phyloP scores from a whole-genome alignment of 2,113 vertebrate species.

The Marmota flaviventris region DNA sequence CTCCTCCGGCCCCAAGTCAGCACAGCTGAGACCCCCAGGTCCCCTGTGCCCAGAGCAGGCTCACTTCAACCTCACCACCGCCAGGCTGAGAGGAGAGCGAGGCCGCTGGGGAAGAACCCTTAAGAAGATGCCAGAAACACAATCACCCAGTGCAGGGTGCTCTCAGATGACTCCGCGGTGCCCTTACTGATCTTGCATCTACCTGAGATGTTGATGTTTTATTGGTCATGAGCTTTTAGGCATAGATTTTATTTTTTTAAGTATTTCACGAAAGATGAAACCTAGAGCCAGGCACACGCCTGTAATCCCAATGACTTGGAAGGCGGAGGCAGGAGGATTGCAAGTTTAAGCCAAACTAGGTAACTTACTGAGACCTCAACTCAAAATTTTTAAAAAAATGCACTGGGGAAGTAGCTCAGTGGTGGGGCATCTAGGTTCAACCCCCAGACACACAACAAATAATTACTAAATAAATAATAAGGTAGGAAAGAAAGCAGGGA shows the following conservation, averaged over 20 bases:
- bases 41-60: fast-evolving
- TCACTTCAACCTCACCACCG: neutral
- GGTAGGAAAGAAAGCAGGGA: neutral
- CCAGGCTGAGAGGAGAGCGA: fast-evolving
- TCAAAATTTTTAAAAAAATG: neutral
- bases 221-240: neutral
- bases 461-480: neutral
- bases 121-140: fast-evolving
- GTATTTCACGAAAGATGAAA: neutral
- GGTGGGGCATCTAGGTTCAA: neutral
- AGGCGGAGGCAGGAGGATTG: neutral
- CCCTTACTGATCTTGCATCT: neutral
- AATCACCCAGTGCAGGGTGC: fast-evolving
- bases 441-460: neutral
- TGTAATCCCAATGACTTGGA: neutral
- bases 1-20: neutral
- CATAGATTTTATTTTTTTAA: neutral
- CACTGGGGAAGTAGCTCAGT: neutral
- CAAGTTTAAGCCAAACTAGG: neutral
- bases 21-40: neutral
- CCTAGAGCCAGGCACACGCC: neutral
- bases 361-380: neutral
- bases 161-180: fast-evolving
- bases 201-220: neutral
- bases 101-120: fast-evolving